Conservation (phyloP, 2,888 invertebrate species). For the Drosophila subquinaria region DNA sequence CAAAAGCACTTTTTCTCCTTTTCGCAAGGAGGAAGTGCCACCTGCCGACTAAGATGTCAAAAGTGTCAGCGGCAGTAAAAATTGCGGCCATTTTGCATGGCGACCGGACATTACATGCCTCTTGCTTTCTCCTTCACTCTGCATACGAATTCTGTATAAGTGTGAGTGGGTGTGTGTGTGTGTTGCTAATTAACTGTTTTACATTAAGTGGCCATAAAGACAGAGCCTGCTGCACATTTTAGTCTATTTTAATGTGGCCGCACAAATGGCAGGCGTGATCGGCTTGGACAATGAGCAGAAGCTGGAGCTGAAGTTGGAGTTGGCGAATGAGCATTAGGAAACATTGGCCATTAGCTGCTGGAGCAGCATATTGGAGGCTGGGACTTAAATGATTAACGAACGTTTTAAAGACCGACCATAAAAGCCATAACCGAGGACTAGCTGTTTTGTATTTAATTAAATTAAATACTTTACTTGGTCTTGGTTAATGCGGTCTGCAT, state of each 20-base stretch:
- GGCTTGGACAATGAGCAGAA: conserved; percentile 67
- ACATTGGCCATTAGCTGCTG: conserved; percentile 46
- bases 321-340: conserved; percentile 1
- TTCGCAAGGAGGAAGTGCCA: conserved; percentile 32
- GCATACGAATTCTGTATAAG: neutral
- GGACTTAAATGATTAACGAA: conserved; percentile 72
- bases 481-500: conserved; percentile 76
- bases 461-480: conserved; percentile 72
- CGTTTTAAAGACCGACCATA: conserved; percentile 70
- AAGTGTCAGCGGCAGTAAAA: conserved; percentile 69
- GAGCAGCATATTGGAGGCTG: conserved; percentile 19
- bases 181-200: conserved; percentile 78
- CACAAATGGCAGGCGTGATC: conserved; percentile 73
- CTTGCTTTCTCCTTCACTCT: neutral
- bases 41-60: conserved; percentile 67
- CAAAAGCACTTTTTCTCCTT: conserved; percentile 74
- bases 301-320: neutral
- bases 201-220: conserved; percentile 79
- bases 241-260: conserved; percentile 72
- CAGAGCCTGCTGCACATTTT: conserved; percentile 60
- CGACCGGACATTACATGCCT: conserved; percentile 36
- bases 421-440: conserved; percentile 43
- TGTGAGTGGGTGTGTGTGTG: conserved; percentile 36
- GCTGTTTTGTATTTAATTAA: conserved; percentile 69
- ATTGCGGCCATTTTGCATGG: conserved; percentile 70